These are phyloP conservation scores for Ceratosolen fusciceps DNA, from an alignment of 1,140 invertebrate species.

Conservation along the genomic window DNA sequence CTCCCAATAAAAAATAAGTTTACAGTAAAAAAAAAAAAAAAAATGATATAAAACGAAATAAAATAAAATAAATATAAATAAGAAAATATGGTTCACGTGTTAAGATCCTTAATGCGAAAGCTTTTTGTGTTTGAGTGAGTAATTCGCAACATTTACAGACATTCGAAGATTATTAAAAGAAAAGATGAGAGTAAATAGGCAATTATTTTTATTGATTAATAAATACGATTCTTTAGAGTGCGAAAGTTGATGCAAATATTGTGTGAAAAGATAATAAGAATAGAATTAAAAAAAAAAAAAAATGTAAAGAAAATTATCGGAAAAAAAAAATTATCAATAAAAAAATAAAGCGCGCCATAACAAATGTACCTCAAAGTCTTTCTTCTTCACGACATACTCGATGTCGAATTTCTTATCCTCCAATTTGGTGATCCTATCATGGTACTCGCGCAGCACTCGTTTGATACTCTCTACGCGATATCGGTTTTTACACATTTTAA, in stretches of 20 bases:
- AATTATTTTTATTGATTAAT: constrained; percentile 41
- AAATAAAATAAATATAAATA: constrained; percentile 31
- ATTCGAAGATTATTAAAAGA: constrained; percentile 33
- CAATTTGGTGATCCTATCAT: constrained; percentile 88
- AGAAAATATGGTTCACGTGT: constrained; percentile 49
- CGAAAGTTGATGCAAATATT: background rate
- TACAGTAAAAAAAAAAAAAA: constrained; percentile 31
- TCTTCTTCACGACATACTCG: constrained; percentile 96
- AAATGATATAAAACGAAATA: constrained; percentile 47
- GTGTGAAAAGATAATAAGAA: constrained; percentile 46
- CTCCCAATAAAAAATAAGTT: constrained; percentile 18
- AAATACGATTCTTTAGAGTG: constrained; percentile 8
- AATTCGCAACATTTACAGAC: constrained; percentile 33
- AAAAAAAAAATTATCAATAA: constrained; percentile 21
- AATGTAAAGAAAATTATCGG: constrained; percentile 18
- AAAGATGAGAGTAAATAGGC: constrained; percentile 3
- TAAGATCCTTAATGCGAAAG: constrained; percentile 48
- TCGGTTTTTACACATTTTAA: constrained; percentile 28
- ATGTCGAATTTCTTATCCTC: constrained; percentile 98
- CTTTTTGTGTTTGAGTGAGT: constrained; percentile 33
- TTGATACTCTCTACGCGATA: constrained; percentile 75
- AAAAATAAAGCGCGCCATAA: constrained; percentile 28
- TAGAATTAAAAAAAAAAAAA: constrained; percentile 38
- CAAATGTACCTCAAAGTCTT: constrained; percentile 90
- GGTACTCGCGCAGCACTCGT: constrained; percentile 88